Evolutionary conservation across 2,113 vertebrate species (phyloP).

Genomic region (Aphyosemion australe): DNA sequence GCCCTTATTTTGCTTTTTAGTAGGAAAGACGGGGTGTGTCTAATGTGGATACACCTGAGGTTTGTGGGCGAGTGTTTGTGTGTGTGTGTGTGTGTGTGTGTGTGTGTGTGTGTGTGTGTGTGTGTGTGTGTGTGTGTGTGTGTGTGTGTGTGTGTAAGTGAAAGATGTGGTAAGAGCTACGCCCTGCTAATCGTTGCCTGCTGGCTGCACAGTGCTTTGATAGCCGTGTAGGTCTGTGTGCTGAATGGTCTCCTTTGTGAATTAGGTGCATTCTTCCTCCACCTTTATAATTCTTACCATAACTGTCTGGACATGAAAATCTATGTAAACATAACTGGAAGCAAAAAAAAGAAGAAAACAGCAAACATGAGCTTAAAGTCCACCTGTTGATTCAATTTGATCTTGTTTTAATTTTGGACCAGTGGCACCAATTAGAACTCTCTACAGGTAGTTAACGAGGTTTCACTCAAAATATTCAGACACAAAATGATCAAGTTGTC

Average conservation of each 20-base stretch:
- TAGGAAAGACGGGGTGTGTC: conserved; percentile 61
- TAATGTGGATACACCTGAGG: conserved; percentile 76
- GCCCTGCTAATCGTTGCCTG: conserved; percentile 79
- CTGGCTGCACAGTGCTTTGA: conserved; percentile 72
- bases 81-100: conserved; percentile 42
- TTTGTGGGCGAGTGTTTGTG: conserved; percentile 37
- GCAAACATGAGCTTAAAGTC: conserved; percentile 29
- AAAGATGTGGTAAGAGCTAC: conserved; percentile 77
- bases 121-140: conserved; percentile 29
- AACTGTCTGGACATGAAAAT: conserved; percentile 70
- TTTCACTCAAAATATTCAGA: too few relatives aligned
- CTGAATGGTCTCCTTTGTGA: conserved; percentile 75
- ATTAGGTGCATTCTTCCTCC: conserved; percentile 72
- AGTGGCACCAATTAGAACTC: neutral
- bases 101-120: conserved; percentile 45
- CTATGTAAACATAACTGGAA: conserved; percentile 52
- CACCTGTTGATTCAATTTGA: conserved; percentile 3
- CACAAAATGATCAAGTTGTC: conserved; percentile 5
- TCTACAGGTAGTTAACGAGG: too few relatives aligned
- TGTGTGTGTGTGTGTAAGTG: conserved; percentile 48
- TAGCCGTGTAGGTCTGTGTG: conserved; percentile 60
- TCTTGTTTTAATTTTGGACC: conserved; percentile 9
- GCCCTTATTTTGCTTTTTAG: conserved; percentile 60
- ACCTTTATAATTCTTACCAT: conserved; percentile 54
- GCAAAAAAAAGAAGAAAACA: conserved; percentile 30